Conservation (phyloP, 2,113 vertebrate genomes). For the Tetraodon nigroviridis region DNA sequence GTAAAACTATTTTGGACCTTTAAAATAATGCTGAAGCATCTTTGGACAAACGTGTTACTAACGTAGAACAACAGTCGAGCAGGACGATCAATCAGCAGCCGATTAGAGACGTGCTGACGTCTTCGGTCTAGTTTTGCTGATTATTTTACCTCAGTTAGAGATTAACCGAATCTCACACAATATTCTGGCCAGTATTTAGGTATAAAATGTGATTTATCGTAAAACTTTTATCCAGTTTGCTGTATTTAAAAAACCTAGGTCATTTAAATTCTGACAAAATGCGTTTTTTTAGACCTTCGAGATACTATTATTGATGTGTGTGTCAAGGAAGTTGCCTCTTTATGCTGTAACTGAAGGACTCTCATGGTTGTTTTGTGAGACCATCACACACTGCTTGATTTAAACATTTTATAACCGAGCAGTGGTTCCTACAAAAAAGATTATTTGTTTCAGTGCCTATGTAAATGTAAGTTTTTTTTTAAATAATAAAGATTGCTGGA, state of each 20-base stretch:
- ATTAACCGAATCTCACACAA: too few species aligned
- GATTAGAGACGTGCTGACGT: too few species aligned
- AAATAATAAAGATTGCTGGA: slow-evolving; percentile 62
- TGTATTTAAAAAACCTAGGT: not conserved
- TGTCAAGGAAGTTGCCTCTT: slow-evolving; percentile 6
- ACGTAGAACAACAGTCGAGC: too few species aligned
- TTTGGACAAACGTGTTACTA: too few species aligned
- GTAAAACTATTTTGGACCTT: too few species aligned
- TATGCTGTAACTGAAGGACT: not conserved
- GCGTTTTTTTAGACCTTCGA: not conserved
- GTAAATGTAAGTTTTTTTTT: slow-evolving; percentile 47
- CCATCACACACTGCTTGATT: too few species aligned
- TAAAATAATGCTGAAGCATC: too few species aligned
- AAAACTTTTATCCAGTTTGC: not conserved
- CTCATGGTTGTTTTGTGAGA: slow-evolving; percentile 7
- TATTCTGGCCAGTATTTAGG: too few species aligned
- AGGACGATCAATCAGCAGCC: too few species aligned
- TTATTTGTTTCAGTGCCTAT: slow-evolving; percentile 53
- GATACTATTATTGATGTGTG: too few species aligned
- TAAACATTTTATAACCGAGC: slow-evolving; percentile 22
- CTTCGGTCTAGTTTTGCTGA: too few species aligned
- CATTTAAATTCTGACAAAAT: not conserved
- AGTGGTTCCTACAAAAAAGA: slow-evolving; percentile 27
- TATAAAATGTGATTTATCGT: not conserved
- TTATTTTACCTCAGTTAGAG: too few species aligned